Evolutionary conservation across 2,113 vertebrate genomes (phyloP).

Genomic region (Nansenia antarctica): DNA sequence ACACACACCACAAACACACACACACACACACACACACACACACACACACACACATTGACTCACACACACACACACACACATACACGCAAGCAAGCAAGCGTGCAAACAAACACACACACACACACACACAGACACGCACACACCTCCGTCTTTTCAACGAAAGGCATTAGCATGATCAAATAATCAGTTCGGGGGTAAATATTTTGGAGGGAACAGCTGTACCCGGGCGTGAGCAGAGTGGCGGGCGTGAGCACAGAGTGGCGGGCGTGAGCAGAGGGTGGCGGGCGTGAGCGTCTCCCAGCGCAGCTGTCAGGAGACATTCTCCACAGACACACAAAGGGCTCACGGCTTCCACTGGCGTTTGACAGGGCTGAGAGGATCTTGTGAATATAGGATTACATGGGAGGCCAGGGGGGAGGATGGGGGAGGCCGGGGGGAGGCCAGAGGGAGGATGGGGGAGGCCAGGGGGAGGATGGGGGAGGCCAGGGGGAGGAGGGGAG

Average conservation of each 20-base stretch:
- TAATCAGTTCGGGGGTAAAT: background rate
- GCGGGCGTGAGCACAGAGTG: constrained; percentile 3
- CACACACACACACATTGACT: no score
- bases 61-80: no score
- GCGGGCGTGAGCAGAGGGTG: constrained; percentile 1
- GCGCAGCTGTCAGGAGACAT: constrained; percentile 47
- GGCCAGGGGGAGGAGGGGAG: background rate
- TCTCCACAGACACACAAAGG: constrained; percentile 37
- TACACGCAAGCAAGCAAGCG: background rate
- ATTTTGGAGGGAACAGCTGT: background rate
- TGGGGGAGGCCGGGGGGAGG: background rate
- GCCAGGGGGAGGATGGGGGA: background rate
- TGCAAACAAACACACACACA: background rate
- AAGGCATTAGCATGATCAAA: background rate
- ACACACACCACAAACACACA: no score
- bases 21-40: no score
- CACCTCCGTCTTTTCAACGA: background rate
- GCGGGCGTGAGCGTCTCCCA: constrained; percentile 20
- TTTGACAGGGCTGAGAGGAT: constrained; percentile 51
- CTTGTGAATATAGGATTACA: constrained; percentile 42
- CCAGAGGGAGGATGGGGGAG: background rate
- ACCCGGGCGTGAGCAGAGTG: background rate
- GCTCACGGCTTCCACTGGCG: constrained; percentile 28
- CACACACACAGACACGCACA: background rate
- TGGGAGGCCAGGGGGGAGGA: no score